Conservation (phyloP, 1,140 invertebrate genomes). For the Cherax destructor region DNA sequence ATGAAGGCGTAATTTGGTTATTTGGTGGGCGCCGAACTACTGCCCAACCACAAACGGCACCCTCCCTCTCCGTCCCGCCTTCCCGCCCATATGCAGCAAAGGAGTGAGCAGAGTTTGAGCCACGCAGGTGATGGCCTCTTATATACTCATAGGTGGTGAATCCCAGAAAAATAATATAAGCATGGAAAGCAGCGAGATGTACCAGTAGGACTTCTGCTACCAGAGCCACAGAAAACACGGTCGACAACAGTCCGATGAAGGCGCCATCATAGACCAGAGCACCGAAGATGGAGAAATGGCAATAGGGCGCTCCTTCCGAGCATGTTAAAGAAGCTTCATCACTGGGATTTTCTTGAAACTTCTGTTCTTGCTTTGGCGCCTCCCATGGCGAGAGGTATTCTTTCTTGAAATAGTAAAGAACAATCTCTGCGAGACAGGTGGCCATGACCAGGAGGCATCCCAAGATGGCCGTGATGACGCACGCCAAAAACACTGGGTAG, state of each 20-base stretch:
- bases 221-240: conserved; percentile 80
- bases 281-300: conserved; percentile 71
- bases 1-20: conserved; percentile 72
- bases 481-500: conserved; percentile 90
- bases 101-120: conserved; percentile 67
- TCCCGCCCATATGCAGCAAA: conserved; percentile 65
- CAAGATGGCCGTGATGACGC: conserved; percentile 88
- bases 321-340: conserved; percentile 65
- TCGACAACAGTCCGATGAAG: conserved; percentile 75
- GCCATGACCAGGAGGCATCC: conserved; percentile 83
- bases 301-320: conserved; percentile 71
- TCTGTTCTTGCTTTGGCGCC: conserved; percentile 69
- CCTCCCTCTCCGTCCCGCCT: conserved; percentile 55
- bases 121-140: conserved; percentile 66
- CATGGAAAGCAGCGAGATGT: conserved; percentile 92
- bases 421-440: conserved; percentile 82
- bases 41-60: conserved; percentile 69
- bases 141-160: conserved; percentile 92
- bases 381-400: conserved; percentile 76
- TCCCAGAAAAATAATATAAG: conserved; percentile 89
- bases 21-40: conserved; percentile 46
- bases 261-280: conserved; percentile 73
- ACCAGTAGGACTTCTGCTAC: conserved; percentile 86
- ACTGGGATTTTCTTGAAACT: conserved; percentile 59
- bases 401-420: conserved; percentile 79